phyloP scores from a whole-genome alignment of 2,113 vertebrate genomes.

The Solea senegalensis region DNA sequence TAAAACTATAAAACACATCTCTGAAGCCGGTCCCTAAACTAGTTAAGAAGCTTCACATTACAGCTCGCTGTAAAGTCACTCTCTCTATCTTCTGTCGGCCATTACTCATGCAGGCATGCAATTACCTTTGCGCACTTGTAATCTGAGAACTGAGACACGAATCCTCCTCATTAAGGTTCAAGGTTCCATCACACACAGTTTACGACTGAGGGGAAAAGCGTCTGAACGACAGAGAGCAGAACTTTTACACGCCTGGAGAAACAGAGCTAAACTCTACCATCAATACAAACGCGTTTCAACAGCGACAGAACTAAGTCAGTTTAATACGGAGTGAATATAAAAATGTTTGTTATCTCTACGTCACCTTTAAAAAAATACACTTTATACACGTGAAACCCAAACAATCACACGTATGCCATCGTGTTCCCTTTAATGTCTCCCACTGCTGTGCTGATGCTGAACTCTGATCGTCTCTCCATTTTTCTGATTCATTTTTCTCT shows the following conservation, averaged over 20 bases:
- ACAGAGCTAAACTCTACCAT: no score
- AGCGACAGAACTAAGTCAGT: conserved; percentile 32
- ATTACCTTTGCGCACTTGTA: conserved; percentile 19
- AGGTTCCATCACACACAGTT: conserved; percentile 17
- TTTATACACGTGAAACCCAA: conserved; percentile 66
- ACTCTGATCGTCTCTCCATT: conserved; percentile 17
- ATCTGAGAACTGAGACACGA: conserved; percentile 12
- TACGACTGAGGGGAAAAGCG: neutral
- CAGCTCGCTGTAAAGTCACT: conserved; percentile 39
- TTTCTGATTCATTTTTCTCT: no score
- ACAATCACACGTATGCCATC: conserved; percentile 3
- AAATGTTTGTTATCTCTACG: conserved; percentile 52
- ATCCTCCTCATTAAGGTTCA: conserved; percentile 9
- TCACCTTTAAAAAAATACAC: conserved; percentile 73
- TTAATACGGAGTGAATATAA: conserved; percentile 58
- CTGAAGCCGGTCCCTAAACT: conserved; percentile 32
- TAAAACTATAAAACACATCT: conserved; percentile 21
- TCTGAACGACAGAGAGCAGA: no score
- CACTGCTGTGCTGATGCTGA: conserved; percentile 19
- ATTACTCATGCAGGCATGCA: conserved; percentile 70
- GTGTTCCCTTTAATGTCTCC: conserved; percentile 16
- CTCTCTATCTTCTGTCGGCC: conserved; percentile 4
- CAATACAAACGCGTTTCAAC: conserved; percentile 30
- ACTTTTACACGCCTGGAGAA: conserved; percentile 13
- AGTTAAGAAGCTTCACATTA: conserved; percentile 27